These are phyloP conservation scores for Loripinus fragilis DNA, from an alignment of 2,888 invertebrate genomes.

Conservation along the genomic window DNA sequence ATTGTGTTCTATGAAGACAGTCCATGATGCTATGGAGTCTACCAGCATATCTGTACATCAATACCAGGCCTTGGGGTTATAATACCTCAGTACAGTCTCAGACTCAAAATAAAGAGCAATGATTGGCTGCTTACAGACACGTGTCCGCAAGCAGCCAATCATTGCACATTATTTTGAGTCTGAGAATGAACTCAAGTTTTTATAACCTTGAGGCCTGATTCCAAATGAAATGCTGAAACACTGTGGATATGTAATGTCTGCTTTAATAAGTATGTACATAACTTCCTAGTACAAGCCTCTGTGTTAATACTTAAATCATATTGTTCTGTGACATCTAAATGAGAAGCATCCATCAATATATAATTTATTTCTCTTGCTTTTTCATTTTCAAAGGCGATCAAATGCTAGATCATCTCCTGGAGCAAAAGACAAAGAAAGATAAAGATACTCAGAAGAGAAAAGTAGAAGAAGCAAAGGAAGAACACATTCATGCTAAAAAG, in stretches of 20 bases:
- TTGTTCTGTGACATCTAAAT: no score
- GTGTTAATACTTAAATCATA: no score
- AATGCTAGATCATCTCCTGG: neutral
- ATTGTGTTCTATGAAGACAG: neutral
- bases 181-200: no score
- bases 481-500: neutral
- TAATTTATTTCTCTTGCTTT: neutral
- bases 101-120: no score
- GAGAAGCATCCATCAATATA: neutral
- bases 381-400: neutral
- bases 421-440: neutral
- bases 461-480: neutral
- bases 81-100: no score
- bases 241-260: neutral
- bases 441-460: neutral
- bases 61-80: no score
- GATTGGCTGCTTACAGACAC: no score
- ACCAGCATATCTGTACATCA: neutral
- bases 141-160: no score
- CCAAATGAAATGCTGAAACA: neutral
- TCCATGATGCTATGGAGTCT: neutral
- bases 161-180: no score
- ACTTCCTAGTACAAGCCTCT: no score
- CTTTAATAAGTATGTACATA: neutral
- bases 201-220: neutral